phyloP scores from a whole-genome alignment of 1,140 invertebrate species.

The Octopus bimaculoides region DNA sequence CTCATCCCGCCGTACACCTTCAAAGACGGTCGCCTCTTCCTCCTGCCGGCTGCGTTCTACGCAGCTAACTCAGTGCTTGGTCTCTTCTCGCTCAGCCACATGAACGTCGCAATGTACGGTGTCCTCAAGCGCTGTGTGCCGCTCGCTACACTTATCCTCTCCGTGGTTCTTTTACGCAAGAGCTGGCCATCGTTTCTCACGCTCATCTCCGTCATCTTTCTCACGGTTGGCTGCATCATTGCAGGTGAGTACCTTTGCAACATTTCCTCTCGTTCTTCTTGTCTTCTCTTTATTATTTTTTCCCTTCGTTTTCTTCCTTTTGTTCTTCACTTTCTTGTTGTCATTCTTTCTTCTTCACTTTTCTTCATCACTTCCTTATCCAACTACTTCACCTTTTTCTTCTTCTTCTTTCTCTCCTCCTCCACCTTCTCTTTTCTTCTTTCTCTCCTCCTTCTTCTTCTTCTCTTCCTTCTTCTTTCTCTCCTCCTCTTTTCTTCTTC shows the following conservation, averaged over 20 bases:
- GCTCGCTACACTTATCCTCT: conserved; percentile 58
- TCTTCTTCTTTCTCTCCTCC: not conserved
- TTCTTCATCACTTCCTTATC: not conserved
- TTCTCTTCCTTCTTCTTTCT: not conserved
- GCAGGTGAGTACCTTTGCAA: conserved; percentile 51
- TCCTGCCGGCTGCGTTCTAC: conserved; percentile 58
- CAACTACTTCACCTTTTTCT: not conserved
- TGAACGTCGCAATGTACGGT: conserved; percentile 64
- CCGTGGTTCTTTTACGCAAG: conserved; percentile 55
- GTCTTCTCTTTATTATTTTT: not conserved
- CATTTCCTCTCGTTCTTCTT: too few relatives aligned
- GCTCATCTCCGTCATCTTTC: conserved; percentile 51
- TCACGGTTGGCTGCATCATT: conserved; percentile 59
- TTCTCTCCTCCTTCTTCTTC: not conserved
- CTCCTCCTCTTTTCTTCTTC: not conserved
- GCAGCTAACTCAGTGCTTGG: conserved; percentile 58
- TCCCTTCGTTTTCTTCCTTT: not conserved
- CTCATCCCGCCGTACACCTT: conserved; percentile 52
- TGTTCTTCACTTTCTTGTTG: not conserved
- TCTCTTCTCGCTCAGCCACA: conserved; percentile 58
- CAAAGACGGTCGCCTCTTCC: conserved; percentile 50
- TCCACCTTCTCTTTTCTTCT: not conserved
- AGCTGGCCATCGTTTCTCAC: conserved; percentile 50
- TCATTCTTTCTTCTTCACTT: not conserved
- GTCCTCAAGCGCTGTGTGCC: conserved; percentile 61